Base-by-base conservation (phyloP, 2,888 invertebrate genomes). In the Chloroclysta siterata region DNA sequence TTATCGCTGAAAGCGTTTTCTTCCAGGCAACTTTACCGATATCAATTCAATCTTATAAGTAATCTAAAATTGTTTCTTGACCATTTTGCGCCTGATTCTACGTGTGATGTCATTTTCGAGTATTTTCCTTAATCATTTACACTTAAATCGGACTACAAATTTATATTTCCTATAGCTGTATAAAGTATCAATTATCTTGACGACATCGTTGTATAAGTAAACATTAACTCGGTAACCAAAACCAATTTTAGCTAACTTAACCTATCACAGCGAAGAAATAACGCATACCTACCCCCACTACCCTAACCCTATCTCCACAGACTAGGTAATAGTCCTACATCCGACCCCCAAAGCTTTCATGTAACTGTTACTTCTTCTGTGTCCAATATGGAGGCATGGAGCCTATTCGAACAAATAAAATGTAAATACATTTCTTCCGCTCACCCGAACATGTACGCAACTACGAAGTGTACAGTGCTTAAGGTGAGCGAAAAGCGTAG, bases 361-460 rank as follows among this genome's bases (percentile, higher is more conserved):
- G 8, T 46, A 46, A 46, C 56, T 56, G 47, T 36, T 48, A 44
- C 36, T 44, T 51, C 15, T 14, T 55, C 54, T 44, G 22, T 14
- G 53, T n/a, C 47, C 60, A 60, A 60, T 42, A 60, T 56, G 59
- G 48, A 53, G 50, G 44, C 51, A 22, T 47, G 28, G 44, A 36
- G 57, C 53, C 54, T 61, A 63, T 62, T 63, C 69, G 61, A 63
- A 65, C 61, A 65, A 68, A 65, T 65, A 65, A 39, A 68, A 71
- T 69, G 71, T 71, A 71, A 69, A 71, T 71, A 71, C 64, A 65
- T 66, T 68, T 63, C 68, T 71, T 69, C 64, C 66, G 62, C 57
- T 65, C 48, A 39, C 69, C 61, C 62, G 61, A 59, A 68, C 68
- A 65, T 58, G 48, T 56, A 60, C 53, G 36, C 7, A 53, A 22